These are phyloP conservation scores for Lophotis ruficrista DNA, from an alignment of 2,113 vertebrate genomes.

Conservation along the genomic window DNA sequence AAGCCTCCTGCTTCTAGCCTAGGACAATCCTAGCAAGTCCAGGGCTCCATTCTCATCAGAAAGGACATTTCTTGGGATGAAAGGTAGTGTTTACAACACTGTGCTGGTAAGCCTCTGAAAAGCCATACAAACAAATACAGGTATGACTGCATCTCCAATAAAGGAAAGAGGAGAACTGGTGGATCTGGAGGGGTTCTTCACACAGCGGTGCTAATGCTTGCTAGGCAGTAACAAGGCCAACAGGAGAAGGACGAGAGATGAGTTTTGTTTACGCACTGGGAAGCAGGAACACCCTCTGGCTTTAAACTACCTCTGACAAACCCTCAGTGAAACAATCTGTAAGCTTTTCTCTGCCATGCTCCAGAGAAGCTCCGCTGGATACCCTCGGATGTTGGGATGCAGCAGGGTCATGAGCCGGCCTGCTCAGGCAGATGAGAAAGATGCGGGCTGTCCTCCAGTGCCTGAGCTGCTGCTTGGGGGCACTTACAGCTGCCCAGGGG, in stretches of 20 bases:
- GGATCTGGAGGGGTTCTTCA: not conserved
- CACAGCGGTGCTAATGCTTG: not conserved
- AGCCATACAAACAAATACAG: not conserved
- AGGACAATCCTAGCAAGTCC: not conserved
- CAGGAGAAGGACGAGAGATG: not conserved
- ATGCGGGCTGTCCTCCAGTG: not conserved
- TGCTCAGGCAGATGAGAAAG: not conserved
- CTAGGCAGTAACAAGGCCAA: not conserved
- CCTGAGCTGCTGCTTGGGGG: not conserved
- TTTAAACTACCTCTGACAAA: not conserved
- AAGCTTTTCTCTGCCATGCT: not conserved
- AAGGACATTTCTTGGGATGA: not conserved
- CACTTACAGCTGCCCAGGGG: not conserved
- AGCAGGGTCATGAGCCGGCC: accelerated
- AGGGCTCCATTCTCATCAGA: not conserved
- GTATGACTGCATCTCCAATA: not conserved
- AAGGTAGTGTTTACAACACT: not conserved
- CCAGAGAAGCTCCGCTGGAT: not conserved
- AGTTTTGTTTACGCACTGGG: accelerated
- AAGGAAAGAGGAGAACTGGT: not conserved
- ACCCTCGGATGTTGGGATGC: accelerated
- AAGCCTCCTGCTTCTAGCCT: not conserved
- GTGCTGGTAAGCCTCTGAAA: not conserved
- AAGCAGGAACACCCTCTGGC: not conserved
- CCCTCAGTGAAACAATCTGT: not conserved